Percentiles rank a stretch among this genome's conserved stretches.
phyloP scores from a whole-genome alignment of 2,888 invertebrate species.

The Lottia gigantea region DNA sequence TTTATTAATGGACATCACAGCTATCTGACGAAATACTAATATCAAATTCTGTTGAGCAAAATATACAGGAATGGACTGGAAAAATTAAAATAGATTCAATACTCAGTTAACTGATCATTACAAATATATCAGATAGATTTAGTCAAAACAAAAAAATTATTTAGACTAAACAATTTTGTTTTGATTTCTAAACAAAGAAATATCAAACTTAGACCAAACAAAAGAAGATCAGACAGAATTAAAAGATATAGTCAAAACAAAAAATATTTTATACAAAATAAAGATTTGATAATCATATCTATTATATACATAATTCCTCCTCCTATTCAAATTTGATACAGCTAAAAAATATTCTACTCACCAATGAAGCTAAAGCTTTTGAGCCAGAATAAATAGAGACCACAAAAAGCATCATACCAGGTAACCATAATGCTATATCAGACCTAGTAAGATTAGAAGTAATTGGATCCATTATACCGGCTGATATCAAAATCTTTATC shows the following conservation, averaged over 20 bases:
- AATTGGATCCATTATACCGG: constrained; percentile 45
- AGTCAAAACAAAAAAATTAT: no score
- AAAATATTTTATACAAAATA: no score
- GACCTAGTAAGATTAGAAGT: constrained; percentile 42
- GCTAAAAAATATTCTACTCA: constrained; percentile 27
- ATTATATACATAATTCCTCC: no score
- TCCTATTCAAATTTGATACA: background rate
- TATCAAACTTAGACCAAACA: no score
- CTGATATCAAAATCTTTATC: constrained; percentile 43
- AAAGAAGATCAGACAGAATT: no score
- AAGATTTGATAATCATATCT: no score
- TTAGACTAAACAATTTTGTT: no score
- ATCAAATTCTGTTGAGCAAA: constrained; percentile 50
- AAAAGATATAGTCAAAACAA: no score
- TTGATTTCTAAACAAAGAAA: no score
- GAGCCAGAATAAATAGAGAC: constrained; percentile 58
- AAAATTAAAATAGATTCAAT: constrained; percentile 15
- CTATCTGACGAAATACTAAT: constrained; percentile 46
- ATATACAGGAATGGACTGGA: constrained; percentile 54
- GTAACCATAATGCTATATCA: constrained; percentile 49
- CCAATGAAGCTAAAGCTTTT: constrained; percentile 52
- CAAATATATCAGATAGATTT: no score
- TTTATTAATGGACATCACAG: constrained; percentile 43
- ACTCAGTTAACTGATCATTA: no score
- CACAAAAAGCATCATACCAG: constrained; percentile 57